phyloP scores from a whole-genome alignment of 2,797 vertebrate genomes.

The Hippocampus kuda region DNA sequence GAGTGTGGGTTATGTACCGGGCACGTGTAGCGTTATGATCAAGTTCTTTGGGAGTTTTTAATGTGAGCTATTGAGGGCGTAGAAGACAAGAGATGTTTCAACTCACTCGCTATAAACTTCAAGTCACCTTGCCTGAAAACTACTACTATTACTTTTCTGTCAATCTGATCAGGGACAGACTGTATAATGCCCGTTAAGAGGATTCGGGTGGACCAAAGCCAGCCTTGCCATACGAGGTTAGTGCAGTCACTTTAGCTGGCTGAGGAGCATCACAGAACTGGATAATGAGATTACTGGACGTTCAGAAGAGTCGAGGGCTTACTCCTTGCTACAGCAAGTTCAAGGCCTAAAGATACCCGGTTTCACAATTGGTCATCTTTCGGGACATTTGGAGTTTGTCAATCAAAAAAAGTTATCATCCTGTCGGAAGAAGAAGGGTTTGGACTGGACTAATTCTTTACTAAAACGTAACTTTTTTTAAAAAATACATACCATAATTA shows the following conservation, averaged over 20 bases:
- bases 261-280: slow-evolving; percentile 53
- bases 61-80: not conserved
- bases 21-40: not conserved
- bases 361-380: slow-evolving; percentile 9
- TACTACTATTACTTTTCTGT: slow-evolving; percentile 31
- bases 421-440: not conserved
- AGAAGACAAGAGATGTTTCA: not conserved
- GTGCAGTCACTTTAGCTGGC: slow-evolving; percentile 55
- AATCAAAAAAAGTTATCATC: not conserved
- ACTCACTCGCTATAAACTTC: not conserved
- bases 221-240: slow-evolving; percentile 56
- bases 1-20: not conserved
- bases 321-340: slow-evolving; percentile 50
- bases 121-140: slow-evolving; percentile 29
- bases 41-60: not conserved
- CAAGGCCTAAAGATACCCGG: slow-evolving; percentile 25
- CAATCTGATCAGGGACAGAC: slow-evolving; percentile 67
- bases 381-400: not conserved
- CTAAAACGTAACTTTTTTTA: not conserved
- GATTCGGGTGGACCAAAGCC: slow-evolving; percentile 66
- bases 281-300: slow-evolving; percentile 69
- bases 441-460: not conserved
- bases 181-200: slow-evolving; percentile 70
- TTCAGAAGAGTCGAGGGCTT: slow-evolving; percentile 50
- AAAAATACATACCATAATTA: no score